A percentile compares a stretch with the other conserved stretches of the same genome.
phyloP scores from a whole-genome alignment of 2,888 invertebrate species.

The Cremastinae sp. region DNA sequence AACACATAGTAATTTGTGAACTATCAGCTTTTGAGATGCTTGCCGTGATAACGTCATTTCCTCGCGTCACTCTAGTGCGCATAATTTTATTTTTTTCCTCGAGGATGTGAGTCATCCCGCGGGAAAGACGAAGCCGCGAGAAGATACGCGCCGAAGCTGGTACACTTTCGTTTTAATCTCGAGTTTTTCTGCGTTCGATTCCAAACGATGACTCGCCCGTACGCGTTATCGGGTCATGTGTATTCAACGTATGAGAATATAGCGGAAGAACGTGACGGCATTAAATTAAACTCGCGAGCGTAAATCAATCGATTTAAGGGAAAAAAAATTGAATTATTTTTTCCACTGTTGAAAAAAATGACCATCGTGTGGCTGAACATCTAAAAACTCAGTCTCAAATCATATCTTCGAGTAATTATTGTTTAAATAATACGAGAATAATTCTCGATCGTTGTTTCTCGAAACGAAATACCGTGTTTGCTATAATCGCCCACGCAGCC shows the following conservation, averaged over 20 bases:
- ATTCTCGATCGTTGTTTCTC: not conserved
- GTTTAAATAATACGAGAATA: too few species aligned
- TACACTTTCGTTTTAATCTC: conserved; percentile 32
- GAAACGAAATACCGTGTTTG: not conserved
- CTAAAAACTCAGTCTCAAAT: too few species aligned
- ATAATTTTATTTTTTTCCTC: conserved; percentile 17
- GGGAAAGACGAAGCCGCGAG: conserved; percentile 22
- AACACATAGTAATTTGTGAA: too few species aligned
- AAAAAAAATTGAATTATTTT: not conserved
- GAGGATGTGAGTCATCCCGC: conserved; percentile 57
- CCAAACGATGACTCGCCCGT: conserved; percentile 35
- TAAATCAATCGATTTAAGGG: too few species aligned
- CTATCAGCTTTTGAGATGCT: too few species aligned
- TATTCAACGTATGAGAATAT: not conserved
- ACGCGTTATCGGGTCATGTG: not conserved
- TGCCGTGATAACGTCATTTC: conserved; percentile 2
- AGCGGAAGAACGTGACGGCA: not conserved
- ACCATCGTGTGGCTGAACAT: too few species aligned
- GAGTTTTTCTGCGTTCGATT: conserved; percentile 40
- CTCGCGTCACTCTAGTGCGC: too few species aligned
- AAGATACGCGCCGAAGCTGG: conserved; percentile 2
- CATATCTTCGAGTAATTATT: too few species aligned
- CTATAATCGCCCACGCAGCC: too few species aligned
- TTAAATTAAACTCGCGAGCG: too few species aligned
- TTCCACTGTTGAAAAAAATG: not conserved